Evolutionary conservation across 2,888 invertebrate genomes (phyloP).

Genomic region (Rotaria macrura): DNA sequence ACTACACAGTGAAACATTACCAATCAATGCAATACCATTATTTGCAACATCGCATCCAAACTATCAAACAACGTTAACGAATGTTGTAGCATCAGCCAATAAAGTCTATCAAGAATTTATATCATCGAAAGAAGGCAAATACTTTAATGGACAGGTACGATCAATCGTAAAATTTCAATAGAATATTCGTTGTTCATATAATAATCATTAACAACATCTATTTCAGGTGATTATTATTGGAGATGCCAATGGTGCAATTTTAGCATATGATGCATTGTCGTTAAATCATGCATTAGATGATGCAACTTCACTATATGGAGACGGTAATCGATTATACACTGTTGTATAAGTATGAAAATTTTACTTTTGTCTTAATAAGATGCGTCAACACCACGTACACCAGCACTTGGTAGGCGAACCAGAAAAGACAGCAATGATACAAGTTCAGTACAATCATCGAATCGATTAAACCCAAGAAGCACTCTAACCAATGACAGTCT

Average conservation of each 20-base stretch:
- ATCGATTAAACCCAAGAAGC: neutral
- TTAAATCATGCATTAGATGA: conserved; percentile 24
- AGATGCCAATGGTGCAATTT: conserved; percentile 83
- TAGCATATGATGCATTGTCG: conserved; percentile 77
- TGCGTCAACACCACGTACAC: neutral
- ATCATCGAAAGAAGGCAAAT: conserved; percentile 75
- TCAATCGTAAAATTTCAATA: neutral
- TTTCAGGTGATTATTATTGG: conserved; percentile 56
- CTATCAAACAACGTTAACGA: conserved; percentile 58
- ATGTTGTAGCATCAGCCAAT: conserved; percentile 53
- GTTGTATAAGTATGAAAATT: too few relatives aligned
- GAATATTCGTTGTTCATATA: neutral
- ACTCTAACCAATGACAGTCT: neutral
- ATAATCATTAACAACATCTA: too few relatives aligned
- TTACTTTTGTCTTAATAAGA: neutral
- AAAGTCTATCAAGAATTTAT: conserved; percentile 76
- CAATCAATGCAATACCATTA: conserved; percentile 59
- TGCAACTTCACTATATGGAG: conserved; percentile 8
- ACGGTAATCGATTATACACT: neutral
- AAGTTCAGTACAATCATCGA: neutral
- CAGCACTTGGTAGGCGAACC: neutral
- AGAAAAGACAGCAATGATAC: neutral
- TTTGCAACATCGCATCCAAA: conserved; percentile 76
- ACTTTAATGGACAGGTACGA: conserved; percentile 76
- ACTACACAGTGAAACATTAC: conserved; percentile 23